Evolutionary conservation across 35 echinoderm and acorn worm species (phyloP).

Genomic region (Heliocidaris erythrogramma): DNA sequence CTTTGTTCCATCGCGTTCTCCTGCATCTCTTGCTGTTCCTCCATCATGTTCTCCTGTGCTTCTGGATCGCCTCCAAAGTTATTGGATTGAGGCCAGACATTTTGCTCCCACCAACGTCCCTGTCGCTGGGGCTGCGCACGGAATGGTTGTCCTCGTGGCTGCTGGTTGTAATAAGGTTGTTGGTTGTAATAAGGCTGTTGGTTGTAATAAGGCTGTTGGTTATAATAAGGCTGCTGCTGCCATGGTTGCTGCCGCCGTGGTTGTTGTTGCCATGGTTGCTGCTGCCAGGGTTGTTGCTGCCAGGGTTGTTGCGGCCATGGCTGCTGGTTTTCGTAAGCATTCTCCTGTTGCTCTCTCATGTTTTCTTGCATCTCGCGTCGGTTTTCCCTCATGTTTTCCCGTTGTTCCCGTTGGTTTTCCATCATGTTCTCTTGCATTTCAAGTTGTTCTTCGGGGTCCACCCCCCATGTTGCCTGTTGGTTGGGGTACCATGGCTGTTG

Average conservation of each 20-base stretch:
- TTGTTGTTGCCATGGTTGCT: neutral
- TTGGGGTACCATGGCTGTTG: neutral
- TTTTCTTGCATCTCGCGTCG: neutral
- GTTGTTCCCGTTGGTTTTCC: neutral
- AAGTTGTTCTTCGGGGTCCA: neutral
- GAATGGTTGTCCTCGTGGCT: neutral
- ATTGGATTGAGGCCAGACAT: neutral
- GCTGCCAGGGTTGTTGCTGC: neutral
- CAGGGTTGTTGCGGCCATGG: neutral
- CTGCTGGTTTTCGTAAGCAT: neutral
- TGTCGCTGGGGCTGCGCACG: neutral
- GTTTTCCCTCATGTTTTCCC: neutral
- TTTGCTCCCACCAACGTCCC: neutral
- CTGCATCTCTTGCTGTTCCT: neutral
- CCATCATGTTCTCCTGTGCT: neutral
- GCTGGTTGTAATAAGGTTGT: neutral
- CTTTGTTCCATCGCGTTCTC: neutral
- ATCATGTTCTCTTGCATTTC: neutral
- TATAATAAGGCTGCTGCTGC: neutral
- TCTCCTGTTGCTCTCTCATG: neutral
- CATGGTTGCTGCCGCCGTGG: neutral
- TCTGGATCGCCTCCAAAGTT: neutral
- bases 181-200: neutral
- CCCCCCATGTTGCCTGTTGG: neutral
- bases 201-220: neutral